Evolutionary conservation across 2,888 invertebrate genomes (phyloP).

Genomic region (Eustalomyia histrio): DNA sequence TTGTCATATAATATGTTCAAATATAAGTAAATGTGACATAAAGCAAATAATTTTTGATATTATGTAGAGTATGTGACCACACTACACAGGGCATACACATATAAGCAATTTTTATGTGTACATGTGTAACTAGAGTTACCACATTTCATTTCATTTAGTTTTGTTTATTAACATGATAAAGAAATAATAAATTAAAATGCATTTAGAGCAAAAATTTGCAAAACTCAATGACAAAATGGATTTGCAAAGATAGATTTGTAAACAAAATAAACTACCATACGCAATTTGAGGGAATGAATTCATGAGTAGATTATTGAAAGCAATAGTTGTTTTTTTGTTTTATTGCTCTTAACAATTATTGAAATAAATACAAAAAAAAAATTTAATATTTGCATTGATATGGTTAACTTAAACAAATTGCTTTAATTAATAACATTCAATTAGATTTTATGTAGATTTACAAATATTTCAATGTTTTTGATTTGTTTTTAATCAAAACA

Average conservation of each 20-base stretch:
- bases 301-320: constrained; percentile 36
- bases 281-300: constrained; percentile 29
- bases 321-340: constrained; percentile 31
- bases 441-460: constrained; percentile 34
- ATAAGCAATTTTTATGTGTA: not conserved
- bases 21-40: constrained; percentile 54
- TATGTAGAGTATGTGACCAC: not conserved
- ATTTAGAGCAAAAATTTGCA: constrained; percentile 55
- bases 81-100: not conserved
- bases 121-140: constrained; percentile 11
- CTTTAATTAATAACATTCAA: constrained; percentile 56
- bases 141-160: constrained; percentile 1
- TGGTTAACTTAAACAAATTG: constrained; percentile 54
- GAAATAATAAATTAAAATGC: constrained; percentile 59
- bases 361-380: not conserved
- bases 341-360: not conserved
- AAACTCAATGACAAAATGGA: constrained; percentile 52
- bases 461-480: constrained; percentile 43
- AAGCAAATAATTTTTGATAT: constrained; percentile 37
- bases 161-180: constrained; percentile 30
- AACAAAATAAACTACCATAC: constrained; percentile 14
- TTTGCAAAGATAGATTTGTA: not conserved
- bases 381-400: constrained; percentile 28
- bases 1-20: constrained; percentile 56
- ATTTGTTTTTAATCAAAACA: constrained; percentile 24